Evolutionary conservation across 2,888 invertebrate genomes (phyloP), one percentile per base, ranked within the genome.

Genomic region (Amphimallon solstitiale): DNA sequence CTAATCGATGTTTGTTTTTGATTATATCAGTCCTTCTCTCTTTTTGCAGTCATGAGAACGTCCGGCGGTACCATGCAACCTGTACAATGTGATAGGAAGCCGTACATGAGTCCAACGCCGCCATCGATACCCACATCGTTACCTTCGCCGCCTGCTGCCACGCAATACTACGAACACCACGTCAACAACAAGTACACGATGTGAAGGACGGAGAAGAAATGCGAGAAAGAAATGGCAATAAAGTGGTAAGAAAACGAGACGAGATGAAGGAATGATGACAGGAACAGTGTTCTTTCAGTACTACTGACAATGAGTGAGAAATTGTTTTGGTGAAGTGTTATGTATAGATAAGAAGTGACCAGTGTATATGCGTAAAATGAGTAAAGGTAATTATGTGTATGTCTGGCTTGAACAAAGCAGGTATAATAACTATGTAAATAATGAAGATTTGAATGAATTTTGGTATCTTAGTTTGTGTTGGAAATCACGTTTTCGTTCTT

Each of bases 81-180:
- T 3, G 75, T 85, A 64, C 85, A 86, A 9, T 85, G 86, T n/a
- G 87, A 87, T 72, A 83, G 87, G 74, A 88, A 88, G 78, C 84
- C 86, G n/a, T 86, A 85, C 76, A 78, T 85, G 40, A 81, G 84
- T 2, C 81, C 84, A 1, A 85, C 87, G 1, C 85, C 87, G 21
- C 85, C 86, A 4, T 77, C 81, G 52, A 78, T 80, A 66, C 79
- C 81, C 21, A 76, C 81, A 19, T 78, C 80, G 34, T 72, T 86
- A 60, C 84, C 87, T 0, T 83, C 85, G 9, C 81, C 86, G 40
- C 84, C 86, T 0, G 81, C 85, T 2, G 82, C 85, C 1, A 75
- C 81, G 0, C 80, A 81, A 68, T 72, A 77, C 21, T 81, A 80
- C 71, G 80, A 81, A 59, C 73, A 79, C 38, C 75, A 79, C 54